Base-by-base conservation (phyloP, 30 jellyfish, hydroid and myxozoan species). In the Pelagia noctiluca region DNA sequence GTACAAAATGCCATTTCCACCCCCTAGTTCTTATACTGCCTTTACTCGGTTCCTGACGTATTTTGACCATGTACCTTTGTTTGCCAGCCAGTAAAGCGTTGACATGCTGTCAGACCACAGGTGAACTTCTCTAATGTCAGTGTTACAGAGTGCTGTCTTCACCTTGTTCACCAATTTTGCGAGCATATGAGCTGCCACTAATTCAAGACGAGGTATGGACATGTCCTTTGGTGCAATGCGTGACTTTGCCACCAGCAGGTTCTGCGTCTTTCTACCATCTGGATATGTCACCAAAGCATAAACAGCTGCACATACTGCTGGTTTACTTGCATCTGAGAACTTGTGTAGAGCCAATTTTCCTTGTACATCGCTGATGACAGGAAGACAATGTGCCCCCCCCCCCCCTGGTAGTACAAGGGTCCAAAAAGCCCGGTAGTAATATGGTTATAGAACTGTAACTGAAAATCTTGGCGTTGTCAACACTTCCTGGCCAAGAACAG, bases 91-190 rank as follows among this genome's bases (percentile, higher is more conserved):
- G 85, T 67, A 46, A 18, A 80, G 71, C 4, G 80, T 84, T 1
- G 87, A 50, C 42, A 85, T 78, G 82, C 96, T 76, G 64, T 80
- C 97, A 3, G 80, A 72, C 93, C 97, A 88, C 48, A 54, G 32
- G 50, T 60, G 33, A 16, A 57, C 1, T 16, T 76, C 68, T 33
- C 28, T 67, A 30, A 79, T 54, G 18, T 22, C 37, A n/a, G 8
- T 48, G 21, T 19, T 24, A 29, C 82, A 24, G 22, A 78, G 60
- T 35, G 93, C 54, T 28, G 29, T 38, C 50, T 11, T 57, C 2
- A 71, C 86, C 37, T 88, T 80, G 16, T 49, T 84, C 25, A 88
- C 22, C 65, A 65, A 66, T 83, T 78, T 88, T 62, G 94, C 89
- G 23, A 63, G 78, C 32, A 50, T 88, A 38, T 71, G 89, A 60